Evolutionary conservation across 2,888 invertebrate species (phyloP).

Genomic region (Nephrotoma flavescens): DNA sequence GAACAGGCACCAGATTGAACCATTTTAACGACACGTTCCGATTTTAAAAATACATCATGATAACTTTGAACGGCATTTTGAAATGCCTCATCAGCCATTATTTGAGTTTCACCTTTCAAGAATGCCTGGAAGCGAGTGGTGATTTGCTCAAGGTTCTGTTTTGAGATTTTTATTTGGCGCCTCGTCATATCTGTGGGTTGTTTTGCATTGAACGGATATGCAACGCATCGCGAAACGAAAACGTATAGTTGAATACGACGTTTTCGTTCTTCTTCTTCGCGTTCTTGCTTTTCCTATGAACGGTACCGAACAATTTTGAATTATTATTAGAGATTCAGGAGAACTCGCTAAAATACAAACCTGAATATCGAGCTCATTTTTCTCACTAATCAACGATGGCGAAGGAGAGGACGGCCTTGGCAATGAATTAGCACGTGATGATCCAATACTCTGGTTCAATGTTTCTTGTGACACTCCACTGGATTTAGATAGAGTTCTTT

Average conservation of each 20-base stretch:
- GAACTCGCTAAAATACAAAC: slow-evolving; percentile 26
- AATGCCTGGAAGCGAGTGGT: slow-evolving; percentile 89
- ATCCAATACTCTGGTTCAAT: slow-evolving; percentile 42
- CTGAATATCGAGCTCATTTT: slow-evolving; percentile 68
- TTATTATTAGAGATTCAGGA: too few relatives aligned
- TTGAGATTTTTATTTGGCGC: slow-evolving; percentile 88
- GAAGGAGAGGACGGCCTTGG: slow-evolving; percentile 79
- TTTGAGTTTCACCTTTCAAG: slow-evolving; percentile 96
- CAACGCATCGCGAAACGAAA: slow-evolving; percentile 92
- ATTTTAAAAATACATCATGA: slow-evolving; percentile 90
- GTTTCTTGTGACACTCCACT: slow-evolving; percentile 46
- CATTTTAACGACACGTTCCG: slow-evolving; percentile 91
- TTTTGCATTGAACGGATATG: slow-evolving; percentile 98
- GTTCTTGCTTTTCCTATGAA: slow-evolving; percentile 73
- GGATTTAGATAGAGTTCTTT: slow-evolving; percentile 17
- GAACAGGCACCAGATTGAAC: slow-evolving; percentile 97
- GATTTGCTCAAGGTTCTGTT: slow-evolving; percentile 88
- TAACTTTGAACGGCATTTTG: slow-evolving; percentile 96
- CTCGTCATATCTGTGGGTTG: slow-evolving; percentile 97
- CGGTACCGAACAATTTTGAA: too few relatives aligned
- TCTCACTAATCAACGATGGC: slow-evolving; percentile 82
- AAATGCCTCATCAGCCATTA: slow-evolving; percentile 95
- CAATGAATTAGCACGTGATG: slow-evolving; percentile 47
- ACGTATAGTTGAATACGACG: slow-evolving; percentile 92
- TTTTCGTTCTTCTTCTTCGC: slow-evolving; percentile 93